Conservation (phyloP, 2,797 vertebrate genomes). For the Acrossocheilus wenchowensis region DNA sequence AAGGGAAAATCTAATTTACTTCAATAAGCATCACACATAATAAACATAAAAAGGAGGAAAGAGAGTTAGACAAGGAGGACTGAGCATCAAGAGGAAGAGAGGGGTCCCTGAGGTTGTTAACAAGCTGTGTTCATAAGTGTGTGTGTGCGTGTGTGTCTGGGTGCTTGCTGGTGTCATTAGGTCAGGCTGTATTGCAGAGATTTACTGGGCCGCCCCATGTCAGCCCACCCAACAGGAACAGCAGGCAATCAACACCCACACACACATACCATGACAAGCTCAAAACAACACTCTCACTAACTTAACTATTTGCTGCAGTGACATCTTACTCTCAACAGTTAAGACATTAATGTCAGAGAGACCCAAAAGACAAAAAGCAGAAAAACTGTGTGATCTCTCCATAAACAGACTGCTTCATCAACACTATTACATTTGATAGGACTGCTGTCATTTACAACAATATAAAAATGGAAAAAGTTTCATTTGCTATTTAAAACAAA, state of each 20-base stretch:
- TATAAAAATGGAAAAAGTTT: neutral
- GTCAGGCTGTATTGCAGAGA: conserved; percentile 51
- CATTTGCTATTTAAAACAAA: neutral
- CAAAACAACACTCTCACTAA: conserved; percentile 34
- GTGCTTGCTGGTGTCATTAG: conserved; percentile 52
- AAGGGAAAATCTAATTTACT: conserved; percentile 73
- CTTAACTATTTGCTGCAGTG: conserved; percentile 35
- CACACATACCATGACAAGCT: conserved; percentile 16
- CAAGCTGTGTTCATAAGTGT: conserved; percentile 52
- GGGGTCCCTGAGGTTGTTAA: conserved; percentile 66
- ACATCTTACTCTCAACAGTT: conserved; percentile 38
- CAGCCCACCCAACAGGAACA: conserved; percentile 47
- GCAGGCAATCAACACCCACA: conserved; percentile 38
- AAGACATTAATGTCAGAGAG: conserved; percentile 57
- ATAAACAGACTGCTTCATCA: conserved; percentile 3
- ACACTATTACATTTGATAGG: neutral
- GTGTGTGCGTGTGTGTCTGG: conserved; percentile 32
- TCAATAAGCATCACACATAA: conserved; percentile 64
- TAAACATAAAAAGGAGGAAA: conserved; percentile 40
- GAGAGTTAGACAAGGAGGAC: conserved; percentile 25
- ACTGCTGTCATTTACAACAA: neutral
- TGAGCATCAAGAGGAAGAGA: conserved; percentile 35
- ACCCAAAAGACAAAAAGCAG: conserved; percentile 9
- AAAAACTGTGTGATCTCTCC: neutral
- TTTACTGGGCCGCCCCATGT: conserved; percentile 58